phyloP scores from a whole-genome alignment of 2,797 vertebrate species.

The Phyllotis vaccarum region DNA sequence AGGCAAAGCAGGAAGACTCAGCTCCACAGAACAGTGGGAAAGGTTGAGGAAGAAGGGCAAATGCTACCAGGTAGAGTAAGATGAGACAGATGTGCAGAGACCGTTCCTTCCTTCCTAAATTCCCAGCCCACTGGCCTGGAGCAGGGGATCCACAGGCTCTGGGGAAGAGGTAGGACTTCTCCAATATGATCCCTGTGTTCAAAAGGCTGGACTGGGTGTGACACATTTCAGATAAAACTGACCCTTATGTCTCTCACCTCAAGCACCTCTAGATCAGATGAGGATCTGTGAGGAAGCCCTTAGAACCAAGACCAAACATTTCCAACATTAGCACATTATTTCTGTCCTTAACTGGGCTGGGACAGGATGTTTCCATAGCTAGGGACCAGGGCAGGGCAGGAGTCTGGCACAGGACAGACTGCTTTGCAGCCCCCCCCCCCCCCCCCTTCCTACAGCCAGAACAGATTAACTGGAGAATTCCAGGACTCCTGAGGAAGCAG shows the following conservation, averaged over 20 bases:
- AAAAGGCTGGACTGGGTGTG: neutral
- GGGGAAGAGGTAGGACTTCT: neutral
- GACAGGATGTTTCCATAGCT: constrained; percentile 37
- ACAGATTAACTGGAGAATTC: constrained; percentile 13
- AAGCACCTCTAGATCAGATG: neutral
- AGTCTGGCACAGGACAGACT: constrained; percentile 31
- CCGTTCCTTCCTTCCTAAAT: neutral
- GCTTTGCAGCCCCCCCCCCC: neutral
- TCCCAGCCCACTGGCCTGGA: neutral
- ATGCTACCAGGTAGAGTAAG: neutral
- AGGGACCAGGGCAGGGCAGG: neutral
- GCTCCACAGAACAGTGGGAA: neutral
- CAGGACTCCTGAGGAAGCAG: constrained; percentile 48
- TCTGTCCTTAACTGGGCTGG: constrained; percentile 50
- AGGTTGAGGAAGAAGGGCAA: neutral
- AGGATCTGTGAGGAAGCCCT: neutral
- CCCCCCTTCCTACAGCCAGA: constrained; percentile 11
- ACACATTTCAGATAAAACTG: neutral
- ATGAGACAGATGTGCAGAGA: neutral
- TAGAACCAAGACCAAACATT: constrained; percentile 19
- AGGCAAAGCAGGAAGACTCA: constrained; percentile 55
- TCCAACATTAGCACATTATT: constrained; percentile 74
- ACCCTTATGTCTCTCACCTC: neutral
- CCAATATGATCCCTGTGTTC: neutral
- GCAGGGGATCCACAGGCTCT: neutral